A percentile compares a stretch with the other conserved stretches of the same genome.
Conservation (phyloP, 2,888 invertebrate species). For the Xestia ashworthii region DNA sequence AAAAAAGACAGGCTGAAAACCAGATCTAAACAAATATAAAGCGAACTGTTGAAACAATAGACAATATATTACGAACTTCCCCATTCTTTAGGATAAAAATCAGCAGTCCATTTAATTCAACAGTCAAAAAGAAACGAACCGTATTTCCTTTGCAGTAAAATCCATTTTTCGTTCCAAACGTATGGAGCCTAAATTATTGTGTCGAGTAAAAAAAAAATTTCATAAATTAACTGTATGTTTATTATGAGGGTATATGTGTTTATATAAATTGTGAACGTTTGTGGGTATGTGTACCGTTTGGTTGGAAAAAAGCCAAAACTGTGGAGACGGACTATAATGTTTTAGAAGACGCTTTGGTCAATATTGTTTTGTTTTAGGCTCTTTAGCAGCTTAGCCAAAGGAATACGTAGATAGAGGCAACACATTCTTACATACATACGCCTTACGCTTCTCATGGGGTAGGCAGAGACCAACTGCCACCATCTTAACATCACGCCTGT, state of each 20-base stretch:
- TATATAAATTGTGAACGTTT: constrained; percentile 19
- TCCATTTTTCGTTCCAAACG: constrained; percentile 35
- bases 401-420: not conserved
- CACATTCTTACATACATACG: not conserved
- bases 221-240: constrained; percentile 46
- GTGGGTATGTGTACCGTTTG: not conserved
- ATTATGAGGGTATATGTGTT: constrained; percentile 5
- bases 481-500: not conserved
- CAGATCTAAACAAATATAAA: constrained; percentile 51
- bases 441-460: not conserved
- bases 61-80: constrained; percentile 54
- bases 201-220: constrained; percentile 36
- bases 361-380: constrained; percentile 5
- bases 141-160: constrained; percentile 41
- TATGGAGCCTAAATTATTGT: constrained; percentile 34
- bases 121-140: constrained; percentile 50
- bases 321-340: constrained; percentile 10
- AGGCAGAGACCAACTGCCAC: not conserved
- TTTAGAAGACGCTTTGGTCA: constrained; percentile 1
- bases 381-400: not conserved
- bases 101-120: constrained; percentile 51
- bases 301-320: constrained; percentile 42
- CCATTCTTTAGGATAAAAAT: constrained; percentile 49
- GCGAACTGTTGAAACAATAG: constrained; percentile 52
- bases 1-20: constrained; percentile 23